Evolutionary conservation across 2,888 invertebrate species (phyloP), one percentile per base, ranked within the genome.

Genomic region (Trilocha varians): DNA sequence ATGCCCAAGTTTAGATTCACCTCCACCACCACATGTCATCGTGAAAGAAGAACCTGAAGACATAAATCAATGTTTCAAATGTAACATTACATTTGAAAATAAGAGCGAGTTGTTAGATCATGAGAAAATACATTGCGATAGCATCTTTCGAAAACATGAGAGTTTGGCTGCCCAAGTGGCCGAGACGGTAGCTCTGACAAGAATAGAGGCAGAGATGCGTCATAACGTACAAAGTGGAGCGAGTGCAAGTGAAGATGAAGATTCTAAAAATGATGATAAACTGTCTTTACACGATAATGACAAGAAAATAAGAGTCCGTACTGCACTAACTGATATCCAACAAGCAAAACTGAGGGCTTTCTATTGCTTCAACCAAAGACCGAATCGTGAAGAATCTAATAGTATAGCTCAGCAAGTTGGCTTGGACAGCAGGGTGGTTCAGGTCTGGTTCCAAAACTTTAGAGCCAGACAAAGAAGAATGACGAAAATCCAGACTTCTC

Each of bases 401-500:
- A 90, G 93, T 67, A 95, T 99, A 57, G 97, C 97, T 2, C 90
- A 93, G 14, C 88, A 87, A 46, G 87, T 92, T 34, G 91, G 91
- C 40, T 90, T 92, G 57, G 92, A 92, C 42, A 91, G 92, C 34
- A 87, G 95, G 43, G 94, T 95, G 1, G 93, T 94, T 3, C 93
- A 97, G 87, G 98, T 97, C 5, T 98, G 98, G 97, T 98, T 98
- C 71, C 98, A 98, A 83, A 98, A 98, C 73, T 95, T 95, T 51
- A 89, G 97, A 50, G 97, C 97, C 0, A 88, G 96, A 40, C 96
- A 96, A 64, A 89, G 96, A 37, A 89, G 95, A 54, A 73, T 89
- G 77, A 87, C 87, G 32, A 87, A 78, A 48, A 65, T 65, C 3
- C 52, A 71, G 16, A 61, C 71, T 1, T 59, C 68, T 36, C 68